Evolutionary conservation across 2,888 invertebrate genomes (phyloP).

Genomic region (Aspidiotus destructor): DNA sequence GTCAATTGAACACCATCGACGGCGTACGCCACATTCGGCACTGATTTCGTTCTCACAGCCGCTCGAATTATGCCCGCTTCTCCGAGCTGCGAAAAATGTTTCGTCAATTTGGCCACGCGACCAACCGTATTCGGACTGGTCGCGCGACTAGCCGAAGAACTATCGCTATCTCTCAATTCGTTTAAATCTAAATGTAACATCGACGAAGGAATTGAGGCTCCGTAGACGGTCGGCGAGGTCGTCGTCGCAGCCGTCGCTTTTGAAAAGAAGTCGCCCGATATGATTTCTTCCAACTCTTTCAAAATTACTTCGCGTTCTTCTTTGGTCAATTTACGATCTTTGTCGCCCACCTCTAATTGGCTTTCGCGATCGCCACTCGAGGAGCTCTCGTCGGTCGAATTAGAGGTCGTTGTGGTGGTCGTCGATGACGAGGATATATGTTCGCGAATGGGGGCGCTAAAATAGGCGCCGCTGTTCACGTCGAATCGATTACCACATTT

Average conservation of each 20-base stretch:
- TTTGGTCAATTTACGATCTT: constrained; percentile 35
- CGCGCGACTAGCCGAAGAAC: constrained; percentile 11
- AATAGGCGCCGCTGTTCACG: constrained; percentile 7
- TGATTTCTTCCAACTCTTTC: constrained; percentile 39
- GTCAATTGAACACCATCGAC: constrained; percentile 14
- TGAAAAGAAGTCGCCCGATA: constrained; percentile 40
- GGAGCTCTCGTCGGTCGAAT: constrained; percentile 1
- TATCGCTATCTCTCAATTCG: constrained; percentile 14
- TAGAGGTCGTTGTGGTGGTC: constrained; percentile 7
- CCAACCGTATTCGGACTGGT: constrained; percentile 41
- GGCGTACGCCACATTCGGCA: constrained; percentile 19
- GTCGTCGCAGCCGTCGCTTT: constrained; percentile 58
- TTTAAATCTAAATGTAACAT: constrained; percentile 25
- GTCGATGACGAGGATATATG: constrained; percentile 1
- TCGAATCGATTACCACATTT: constrained; percentile 28
- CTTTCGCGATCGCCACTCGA: background rate
- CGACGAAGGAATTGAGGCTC: constrained; percentile 15
- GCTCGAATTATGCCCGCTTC: constrained; percentile 41
- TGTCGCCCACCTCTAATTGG: background rate
- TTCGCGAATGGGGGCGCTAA: constrained; percentile 8
- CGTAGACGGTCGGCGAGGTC: background rate
- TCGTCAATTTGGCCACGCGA: constrained; percentile 59
- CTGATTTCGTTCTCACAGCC: constrained; percentile 22
- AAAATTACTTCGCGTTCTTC: constrained; percentile 38
- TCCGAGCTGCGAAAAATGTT: constrained; percentile 51